phyloP scores from a whole-genome alignment of 2,888 invertebrate species.

The Caenorhabditis japonica region DNA sequence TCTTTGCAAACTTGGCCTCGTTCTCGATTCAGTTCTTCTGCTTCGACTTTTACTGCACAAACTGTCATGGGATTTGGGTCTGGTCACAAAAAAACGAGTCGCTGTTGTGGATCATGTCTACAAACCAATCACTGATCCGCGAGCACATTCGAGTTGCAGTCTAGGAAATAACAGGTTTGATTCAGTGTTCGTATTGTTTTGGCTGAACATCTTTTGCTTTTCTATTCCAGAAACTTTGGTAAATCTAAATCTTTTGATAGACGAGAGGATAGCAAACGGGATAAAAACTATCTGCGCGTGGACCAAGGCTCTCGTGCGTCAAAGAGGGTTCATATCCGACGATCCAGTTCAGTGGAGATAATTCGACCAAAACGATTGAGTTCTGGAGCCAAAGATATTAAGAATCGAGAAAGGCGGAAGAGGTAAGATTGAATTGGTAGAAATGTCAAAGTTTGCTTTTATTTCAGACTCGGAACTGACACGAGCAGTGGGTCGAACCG shows the following conservation, averaged over 20 bases:
- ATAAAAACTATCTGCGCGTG: conserved; percentile 73
- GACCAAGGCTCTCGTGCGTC: conserved; percentile 73
- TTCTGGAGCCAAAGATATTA: conserved; percentile 75
- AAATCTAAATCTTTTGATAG: conserved; percentile 75
- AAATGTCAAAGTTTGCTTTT: not conserved
- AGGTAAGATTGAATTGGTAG: conserved; percentile 41
- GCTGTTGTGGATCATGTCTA: conserved; percentile 60
- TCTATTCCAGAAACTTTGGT: conserved; percentile 63
- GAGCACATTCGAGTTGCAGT: conserved; percentile 72
- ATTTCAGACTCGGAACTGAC: conserved; percentile 73
- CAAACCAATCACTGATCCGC: conserved; percentile 65
- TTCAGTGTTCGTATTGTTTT: conserved; percentile 2
- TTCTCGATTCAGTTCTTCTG: conserved; percentile 74
- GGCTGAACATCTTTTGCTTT: conserved; percentile 17
- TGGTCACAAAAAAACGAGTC: conserved; percentile 65
- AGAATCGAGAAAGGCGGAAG: conserved; percentile 73
- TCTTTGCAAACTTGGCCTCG: conserved; percentile 74
- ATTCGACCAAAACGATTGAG: conserved; percentile 75
- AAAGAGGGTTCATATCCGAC: conserved; percentile 72
- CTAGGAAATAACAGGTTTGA: conserved; percentile 62
- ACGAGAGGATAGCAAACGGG: conserved; percentile 64
- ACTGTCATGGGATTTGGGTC: conserved; percentile 75
- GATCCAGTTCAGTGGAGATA: conserved; percentile 76
- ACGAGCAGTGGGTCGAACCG: conserved; percentile 74
- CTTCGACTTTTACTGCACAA: conserved; percentile 76